These are phyloP conservation scores for Lepidocyrtoides sp. DNA, from an alignment of 2,888 invertebrate genomes.

Conservation along the genomic window DNA sequence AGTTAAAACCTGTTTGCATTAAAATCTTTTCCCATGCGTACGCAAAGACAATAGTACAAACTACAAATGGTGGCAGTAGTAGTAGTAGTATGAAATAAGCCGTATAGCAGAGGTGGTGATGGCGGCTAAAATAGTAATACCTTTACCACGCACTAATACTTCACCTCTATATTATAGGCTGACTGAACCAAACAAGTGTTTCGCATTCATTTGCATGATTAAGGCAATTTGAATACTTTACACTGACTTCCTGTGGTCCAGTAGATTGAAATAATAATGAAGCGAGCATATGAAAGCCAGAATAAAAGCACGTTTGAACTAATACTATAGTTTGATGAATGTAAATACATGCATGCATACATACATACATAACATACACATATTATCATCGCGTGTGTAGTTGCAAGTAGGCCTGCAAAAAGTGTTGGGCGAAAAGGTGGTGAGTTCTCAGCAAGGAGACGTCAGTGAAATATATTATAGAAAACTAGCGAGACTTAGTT, in stretches of 20 bases:
- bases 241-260: conserved; percentile 76
- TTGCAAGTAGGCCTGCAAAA: background rate
- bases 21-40: background rate
- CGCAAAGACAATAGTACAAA: no score
- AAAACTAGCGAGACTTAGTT: no score
- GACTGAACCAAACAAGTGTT: conserved; percentile 74
- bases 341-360: background rate
- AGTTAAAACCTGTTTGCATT: conserved; percentile 61
- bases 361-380: no score
- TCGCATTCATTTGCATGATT: conserved; percentile 76
- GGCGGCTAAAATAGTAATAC: background rate
- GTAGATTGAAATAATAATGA: conserved; percentile 76
- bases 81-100: no score
- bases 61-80: no score
- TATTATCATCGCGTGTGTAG: conserved; percentile 10
- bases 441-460: background rate
- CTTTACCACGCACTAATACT: background rate
- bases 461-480: background rate
- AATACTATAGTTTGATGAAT: background rate
- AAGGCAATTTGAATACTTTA: conserved; percentile 77
- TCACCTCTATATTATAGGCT: conserved; percentile 10
- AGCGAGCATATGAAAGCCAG: conserved; percentile 48
- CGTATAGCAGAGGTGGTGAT: background rate
- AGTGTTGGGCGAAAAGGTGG: background rate
- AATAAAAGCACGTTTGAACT: background rate